These are phyloP conservation scores for Keiferia lycopersicella DNA, from an alignment of 2,888 invertebrate species.

Conservation along the genomic window DNA sequence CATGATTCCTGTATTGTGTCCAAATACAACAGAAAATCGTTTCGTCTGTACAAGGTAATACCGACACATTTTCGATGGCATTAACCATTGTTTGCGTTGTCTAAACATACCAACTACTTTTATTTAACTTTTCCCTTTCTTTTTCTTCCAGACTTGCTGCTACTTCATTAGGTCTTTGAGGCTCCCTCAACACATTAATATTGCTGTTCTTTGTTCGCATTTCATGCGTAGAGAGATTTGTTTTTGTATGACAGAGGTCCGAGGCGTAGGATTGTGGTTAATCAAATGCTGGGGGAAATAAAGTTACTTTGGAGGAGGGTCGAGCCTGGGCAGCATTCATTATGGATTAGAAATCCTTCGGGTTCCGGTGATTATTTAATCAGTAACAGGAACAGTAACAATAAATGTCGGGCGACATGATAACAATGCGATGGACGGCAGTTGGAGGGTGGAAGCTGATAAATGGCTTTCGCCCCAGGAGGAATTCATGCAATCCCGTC, in stretches of 20 bases:
- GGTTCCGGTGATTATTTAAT: conserved; percentile 59
- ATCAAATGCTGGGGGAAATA: conserved; percentile 27
- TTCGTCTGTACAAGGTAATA: conserved; percentile 18
- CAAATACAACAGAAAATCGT: conserved; percentile 21
- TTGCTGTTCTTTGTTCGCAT: not conserved
- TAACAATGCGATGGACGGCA: conserved; percentile 72
- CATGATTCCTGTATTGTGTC: not conserved
- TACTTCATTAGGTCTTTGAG: conserved; percentile 28
- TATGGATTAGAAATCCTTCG: conserved; percentile 45
- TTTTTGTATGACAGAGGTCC: conserved; percentile 15
- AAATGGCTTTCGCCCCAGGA: conserved; percentile 57
- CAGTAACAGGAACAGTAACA: conserved; percentile 52
- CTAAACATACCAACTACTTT: not conserved
- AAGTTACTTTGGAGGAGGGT: conserved; percentile 42
- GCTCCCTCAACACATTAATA: not conserved
- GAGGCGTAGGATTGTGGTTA: conserved; percentile 6
- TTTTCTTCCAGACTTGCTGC: conserved; percentile 22
- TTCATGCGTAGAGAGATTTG: conserved; percentile 13
- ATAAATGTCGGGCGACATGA: conserved; percentile 70
- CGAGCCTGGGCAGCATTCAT: conserved; percentile 38
- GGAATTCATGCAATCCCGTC: conserved; percentile 68
- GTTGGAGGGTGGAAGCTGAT: conserved; percentile 64
- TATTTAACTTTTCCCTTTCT: conserved; percentile 22
- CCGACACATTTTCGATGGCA: conserved; percentile 7
- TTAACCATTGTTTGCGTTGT: conserved; percentile 19